Base-by-base conservation (phyloP, 2,113 vertebrate genomes). In the Orientallactaga bullata region DNA sequence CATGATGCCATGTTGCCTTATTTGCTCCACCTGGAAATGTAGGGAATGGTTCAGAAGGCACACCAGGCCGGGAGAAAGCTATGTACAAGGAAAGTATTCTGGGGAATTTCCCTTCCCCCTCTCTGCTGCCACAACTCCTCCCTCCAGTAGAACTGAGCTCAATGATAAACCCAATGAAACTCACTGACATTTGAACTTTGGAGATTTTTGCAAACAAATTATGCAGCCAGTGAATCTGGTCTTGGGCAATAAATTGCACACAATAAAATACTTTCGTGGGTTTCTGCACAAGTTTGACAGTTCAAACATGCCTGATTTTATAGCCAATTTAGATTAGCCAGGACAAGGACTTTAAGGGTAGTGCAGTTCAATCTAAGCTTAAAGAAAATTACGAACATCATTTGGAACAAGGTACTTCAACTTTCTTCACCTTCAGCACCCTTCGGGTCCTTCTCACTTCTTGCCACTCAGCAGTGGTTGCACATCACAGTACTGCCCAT, bases 131-230 rank as follows among this genome's bases (percentile, higher is more conserved):
- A 32, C 28, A n/a, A 11, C 16, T 1, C 3, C 69, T 78, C 88
- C 39, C 20, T 17, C 3, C 37, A 63, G 88, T 58, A 92, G 76
- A 91, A 47, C 80, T 79, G n/a, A 60, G 73, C 68, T 88, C 68
- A 74, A 7, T 89, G 28, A 71, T 30, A 87, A 81, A 35, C 47
- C 35, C 86, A 39, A 82, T 79, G 77, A 74, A 91, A 88, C 73
- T 30, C 13, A 26, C 20, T 95, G 51, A 42, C 69, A 35, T 88
- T 89, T 85, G 76, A 72, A 74, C 63, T 58, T 86, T 61, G 74
- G 78, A 60, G 47, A 79, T 65, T 82, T 95, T 95, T 94, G 76
- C 84, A 96, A 94, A 94, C 78, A 94, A 69, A 93, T 71, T 51
- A 30, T 81, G 51, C 39, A 72, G 82, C 77, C 28, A 96, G 51